phyloP scores from a whole-genome alignment of 2,888 invertebrate species.

The Deilephila elpenor region DNA sequence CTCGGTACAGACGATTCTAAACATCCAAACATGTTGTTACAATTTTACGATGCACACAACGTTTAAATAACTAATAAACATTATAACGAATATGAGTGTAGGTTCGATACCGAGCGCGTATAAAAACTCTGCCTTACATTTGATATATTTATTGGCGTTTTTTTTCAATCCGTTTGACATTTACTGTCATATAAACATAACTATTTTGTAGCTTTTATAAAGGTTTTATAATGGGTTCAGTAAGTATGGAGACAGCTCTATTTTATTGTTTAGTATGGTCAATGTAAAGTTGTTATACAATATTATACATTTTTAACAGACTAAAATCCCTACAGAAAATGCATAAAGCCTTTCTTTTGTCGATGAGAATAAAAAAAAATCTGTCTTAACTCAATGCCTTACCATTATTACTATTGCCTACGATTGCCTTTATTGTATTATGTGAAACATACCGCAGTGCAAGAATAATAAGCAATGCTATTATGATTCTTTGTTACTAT shows the following conservation, averaged over 20 bases:
- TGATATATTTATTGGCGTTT: conserved; percentile 76
- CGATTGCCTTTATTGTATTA: too few species aligned
- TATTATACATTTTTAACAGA: too few species aligned
- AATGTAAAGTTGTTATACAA: too few species aligned
- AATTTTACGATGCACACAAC: conserved; percentile 43
- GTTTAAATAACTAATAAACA: conserved; percentile 29
- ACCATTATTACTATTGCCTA: too few species aligned
- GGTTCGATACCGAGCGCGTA: conserved; percentile 37
- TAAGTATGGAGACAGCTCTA: conserved; percentile 53
- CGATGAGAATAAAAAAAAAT: too few species aligned
- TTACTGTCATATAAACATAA: conserved; percentile 75
- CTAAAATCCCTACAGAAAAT: too few species aligned
- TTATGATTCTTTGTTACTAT: too few species aligned
- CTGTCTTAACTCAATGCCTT: too few species aligned
- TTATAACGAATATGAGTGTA: conserved; percentile 43
- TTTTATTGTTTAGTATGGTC: background rate
- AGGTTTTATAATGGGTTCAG: conserved; percentile 63
- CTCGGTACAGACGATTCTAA: background rate
- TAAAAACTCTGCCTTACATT: conserved; percentile 48
- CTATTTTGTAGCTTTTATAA: conserved; percentile 78
- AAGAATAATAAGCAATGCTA: too few species aligned
- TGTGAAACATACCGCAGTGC: too few species aligned
- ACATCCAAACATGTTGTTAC: conserved; percentile 31
- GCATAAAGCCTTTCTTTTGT: too few species aligned
- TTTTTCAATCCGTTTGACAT: conserved; percentile 67